These are phyloP conservation scores for Coturnix japonica DNA, from an alignment of 2,113 vertebrate genomes.

Conservation along the genomic window DNA sequence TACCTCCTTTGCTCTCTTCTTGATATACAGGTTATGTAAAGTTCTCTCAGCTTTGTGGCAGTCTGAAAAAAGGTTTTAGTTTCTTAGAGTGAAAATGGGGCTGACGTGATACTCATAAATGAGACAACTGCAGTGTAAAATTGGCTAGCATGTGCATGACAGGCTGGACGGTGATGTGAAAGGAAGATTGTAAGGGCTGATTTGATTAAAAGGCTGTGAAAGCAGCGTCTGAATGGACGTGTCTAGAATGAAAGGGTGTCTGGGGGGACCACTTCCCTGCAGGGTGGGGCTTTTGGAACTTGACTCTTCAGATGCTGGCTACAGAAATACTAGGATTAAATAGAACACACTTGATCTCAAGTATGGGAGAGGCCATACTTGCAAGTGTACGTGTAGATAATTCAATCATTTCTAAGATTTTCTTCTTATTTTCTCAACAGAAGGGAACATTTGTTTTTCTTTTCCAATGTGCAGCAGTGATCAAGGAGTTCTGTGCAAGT, in stretches of 20 bases:
- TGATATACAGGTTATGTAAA: neutral
- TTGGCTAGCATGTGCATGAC: neutral
- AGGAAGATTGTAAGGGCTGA: conserved; percentile 44
- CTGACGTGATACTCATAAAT: conserved; percentile 41
- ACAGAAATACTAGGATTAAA: neutral
- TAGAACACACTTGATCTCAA: neutral
- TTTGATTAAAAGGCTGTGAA: conserved; percentile 62
- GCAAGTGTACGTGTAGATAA: neutral
- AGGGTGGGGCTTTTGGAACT: neutral
- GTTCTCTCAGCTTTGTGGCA: neutral
- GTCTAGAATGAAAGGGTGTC: conserved; percentile 13
- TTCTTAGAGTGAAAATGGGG: conserved; percentile 16
- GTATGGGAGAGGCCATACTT: neutral
- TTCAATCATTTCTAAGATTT: neutral
- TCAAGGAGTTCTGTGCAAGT: neutral
- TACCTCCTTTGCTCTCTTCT: neutral
- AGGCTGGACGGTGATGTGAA: conserved; percentile 45
- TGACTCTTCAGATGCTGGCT: neutral
- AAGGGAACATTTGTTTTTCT: neutral
- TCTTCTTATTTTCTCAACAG: neutral
- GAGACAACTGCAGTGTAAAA: conserved; percentile 52
- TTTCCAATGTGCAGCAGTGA: neutral
- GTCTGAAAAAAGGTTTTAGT: conserved; percentile 16
- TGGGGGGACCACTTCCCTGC: neutral
- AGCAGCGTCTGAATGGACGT: neutral